These are phyloP conservation scores for Grammomys surdaster DNA, from an alignment of 2,113 vertebrate genomes.

Conservation along the genomic window DNA sequence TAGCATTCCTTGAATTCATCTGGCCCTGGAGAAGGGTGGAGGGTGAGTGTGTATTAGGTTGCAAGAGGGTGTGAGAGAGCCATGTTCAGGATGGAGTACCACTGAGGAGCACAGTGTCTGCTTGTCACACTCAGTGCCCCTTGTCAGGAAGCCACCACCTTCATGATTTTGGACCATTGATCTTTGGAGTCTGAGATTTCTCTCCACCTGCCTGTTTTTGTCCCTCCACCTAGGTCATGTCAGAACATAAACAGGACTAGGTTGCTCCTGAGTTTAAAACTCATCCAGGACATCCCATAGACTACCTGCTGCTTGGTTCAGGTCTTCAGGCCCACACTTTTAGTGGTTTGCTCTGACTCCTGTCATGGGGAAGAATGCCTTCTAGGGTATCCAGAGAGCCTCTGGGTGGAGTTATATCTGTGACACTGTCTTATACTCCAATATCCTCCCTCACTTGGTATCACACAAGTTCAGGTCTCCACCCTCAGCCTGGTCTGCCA, in stretches of 20 bases:
- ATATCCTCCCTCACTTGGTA: background rate
- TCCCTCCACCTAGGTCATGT: background rate
- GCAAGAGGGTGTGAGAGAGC: background rate
- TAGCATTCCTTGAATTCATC: background rate
- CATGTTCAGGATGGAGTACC: rapidly evolving
- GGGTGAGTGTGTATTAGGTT: background rate
- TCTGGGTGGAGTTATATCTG: background rate
- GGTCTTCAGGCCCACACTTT: background rate
- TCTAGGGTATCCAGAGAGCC: background rate
- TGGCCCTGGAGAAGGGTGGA: rapidly evolving
- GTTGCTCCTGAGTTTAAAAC: background rate
- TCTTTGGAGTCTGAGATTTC: background rate
- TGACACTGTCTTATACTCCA: background rate
- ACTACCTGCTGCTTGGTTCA: background rate
- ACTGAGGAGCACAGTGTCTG: rapidly evolving
- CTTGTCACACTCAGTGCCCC: background rate
- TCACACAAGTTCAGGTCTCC: background rate
- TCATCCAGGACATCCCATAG: background rate
- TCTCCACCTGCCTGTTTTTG: background rate
- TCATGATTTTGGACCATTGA: background rate
- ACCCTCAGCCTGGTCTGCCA: too few relatives aligned
- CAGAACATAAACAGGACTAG: background rate
- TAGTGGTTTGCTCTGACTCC: background rate
- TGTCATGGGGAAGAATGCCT: background rate
- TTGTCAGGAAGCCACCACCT: rapidly evolving